A percentile compares a stretch with the other conserved stretches of the same genome.
These are phyloP conservation scores for Villa cingulata DNA, from an alignment of 2,888 invertebrate species.

Conservation along the genomic window DNA sequence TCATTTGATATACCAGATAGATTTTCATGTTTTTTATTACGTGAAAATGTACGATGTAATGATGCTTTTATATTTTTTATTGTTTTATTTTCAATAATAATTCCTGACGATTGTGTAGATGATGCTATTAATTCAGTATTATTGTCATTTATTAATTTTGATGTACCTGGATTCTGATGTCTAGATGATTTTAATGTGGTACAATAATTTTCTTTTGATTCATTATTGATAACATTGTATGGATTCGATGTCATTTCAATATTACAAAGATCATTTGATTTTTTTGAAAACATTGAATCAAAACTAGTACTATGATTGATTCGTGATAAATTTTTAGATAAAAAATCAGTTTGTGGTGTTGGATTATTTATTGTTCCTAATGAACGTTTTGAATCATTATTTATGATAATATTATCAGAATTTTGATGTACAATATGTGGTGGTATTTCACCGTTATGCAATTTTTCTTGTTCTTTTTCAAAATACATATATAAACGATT, in stretches of 20 bases:
- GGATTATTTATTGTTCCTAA: conserved; percentile 9
- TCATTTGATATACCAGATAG: conserved; percentile 19
- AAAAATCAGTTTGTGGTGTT: conserved; percentile 31
- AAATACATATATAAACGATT: conserved; percentile 75
- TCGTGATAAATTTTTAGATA: conserved; percentile 26
- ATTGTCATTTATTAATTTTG: conserved; percentile 10
- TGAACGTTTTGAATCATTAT: background rate
- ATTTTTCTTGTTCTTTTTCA: conserved; percentile 61
- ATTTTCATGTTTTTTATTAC: conserved; percentile 28
- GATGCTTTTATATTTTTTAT: conserved; percentile 35
- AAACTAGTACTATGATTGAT: conserved; percentile 21
- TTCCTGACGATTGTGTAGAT: background rate
- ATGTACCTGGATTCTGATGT: conserved; percentile 11
- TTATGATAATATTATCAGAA: background rate
- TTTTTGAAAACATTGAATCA: conserved; percentile 14
- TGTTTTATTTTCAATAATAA: conserved; percentile 14
- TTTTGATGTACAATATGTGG: conserved; percentile 25
- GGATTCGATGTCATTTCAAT: conserved; percentile 11
- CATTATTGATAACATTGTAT: no score
- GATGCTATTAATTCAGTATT: conserved; percentile 4
- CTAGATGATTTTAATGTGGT: conserved; percentile 8
- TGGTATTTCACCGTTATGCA: conserved; percentile 51
- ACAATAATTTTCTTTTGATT: background rate
- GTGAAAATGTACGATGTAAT: conserved; percentile 40
- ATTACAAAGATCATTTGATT: conserved; percentile 10